phyloP scores from a whole-genome alignment of 2,888 invertebrate species.

The Agrenia bidenticulata region DNA sequence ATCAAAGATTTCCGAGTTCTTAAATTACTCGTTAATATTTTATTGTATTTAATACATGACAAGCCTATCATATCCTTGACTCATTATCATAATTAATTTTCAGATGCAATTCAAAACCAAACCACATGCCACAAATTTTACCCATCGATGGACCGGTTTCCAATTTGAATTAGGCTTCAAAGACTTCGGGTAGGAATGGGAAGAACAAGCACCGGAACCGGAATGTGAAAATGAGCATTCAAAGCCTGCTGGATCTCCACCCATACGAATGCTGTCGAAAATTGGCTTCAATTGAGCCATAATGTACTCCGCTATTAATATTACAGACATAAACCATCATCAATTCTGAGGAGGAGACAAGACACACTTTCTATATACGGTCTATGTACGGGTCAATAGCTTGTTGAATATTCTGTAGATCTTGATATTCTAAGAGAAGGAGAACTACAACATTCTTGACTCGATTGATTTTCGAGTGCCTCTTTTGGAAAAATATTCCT shows the following conservation, averaged over 20 bases:
- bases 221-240: conserved; percentile 28
- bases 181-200: conserved; percentile 34
- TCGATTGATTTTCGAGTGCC: no score
- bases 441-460: no score
- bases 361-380: not conserved
- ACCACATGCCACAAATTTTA: conserved; percentile 56
- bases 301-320: conserved; percentile 80
- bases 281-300: conserved; percentile 94
- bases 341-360: not conserved
- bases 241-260: conserved; percentile 64
- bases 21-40: no score
- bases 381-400: not conserved
- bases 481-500: no score
- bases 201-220: conserved; percentile 21
- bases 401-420: no score
- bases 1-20: no score
- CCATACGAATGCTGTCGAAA: conserved; percentile 88
- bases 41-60: no score
- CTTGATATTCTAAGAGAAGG: no score
- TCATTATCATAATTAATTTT: not conserved
- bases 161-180: conserved; percentile 45
- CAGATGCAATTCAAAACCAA: not conserved
- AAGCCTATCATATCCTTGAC: no score
- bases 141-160: conserved; percentile 71
- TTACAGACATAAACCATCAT: not conserved